Percentiles rank a stretch among this genome's conserved stretches.
Evolutionary conservation across 2,113 vertebrate genomes (phyloP).

Genomic region (Notothenia coriiceps): DNA sequence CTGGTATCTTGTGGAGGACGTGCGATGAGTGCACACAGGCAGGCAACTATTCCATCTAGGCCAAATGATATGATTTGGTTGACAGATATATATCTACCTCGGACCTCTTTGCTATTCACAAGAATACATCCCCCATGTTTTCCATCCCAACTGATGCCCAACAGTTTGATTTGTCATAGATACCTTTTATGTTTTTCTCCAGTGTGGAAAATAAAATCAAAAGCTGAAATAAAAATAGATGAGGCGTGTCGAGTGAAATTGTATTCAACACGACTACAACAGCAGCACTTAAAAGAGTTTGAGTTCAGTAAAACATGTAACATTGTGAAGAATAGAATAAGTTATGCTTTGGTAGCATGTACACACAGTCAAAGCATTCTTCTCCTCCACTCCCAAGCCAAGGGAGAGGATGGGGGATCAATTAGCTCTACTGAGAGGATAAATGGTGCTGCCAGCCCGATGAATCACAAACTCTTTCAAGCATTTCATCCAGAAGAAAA

Average conservation of each 20-base stretch:
- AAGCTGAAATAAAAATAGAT: background rate
- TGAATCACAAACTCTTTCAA: constrained; percentile 41
- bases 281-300: background rate
- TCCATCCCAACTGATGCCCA: background rate
- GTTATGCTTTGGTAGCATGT: background rate
- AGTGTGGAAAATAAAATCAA: background rate
- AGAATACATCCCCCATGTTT: background rate
- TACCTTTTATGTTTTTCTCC: background rate
- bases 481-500: constrained; percentile 17
- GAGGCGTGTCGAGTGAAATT: background rate
- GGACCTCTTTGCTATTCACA: background rate
- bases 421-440: constrained; percentile 39
- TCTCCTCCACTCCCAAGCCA: background rate
- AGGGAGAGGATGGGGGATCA: constrained; percentile 3
- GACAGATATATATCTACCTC: background rate
- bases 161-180: background rate
- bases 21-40: too few relatives aligned
- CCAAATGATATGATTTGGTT: too few relatives aligned
- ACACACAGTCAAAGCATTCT: background rate
- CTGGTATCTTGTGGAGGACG: too few relatives aligned
- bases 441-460: constrained; percentile 24
- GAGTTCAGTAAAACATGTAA: background rate
- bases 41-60: too few relatives aligned
- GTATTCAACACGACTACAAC: background rate
- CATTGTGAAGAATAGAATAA: background rate